Evolutionary conservation across 2,797 vertebrate genomes (phyloP).

Genomic region (Squalus acanthias): DNA sequence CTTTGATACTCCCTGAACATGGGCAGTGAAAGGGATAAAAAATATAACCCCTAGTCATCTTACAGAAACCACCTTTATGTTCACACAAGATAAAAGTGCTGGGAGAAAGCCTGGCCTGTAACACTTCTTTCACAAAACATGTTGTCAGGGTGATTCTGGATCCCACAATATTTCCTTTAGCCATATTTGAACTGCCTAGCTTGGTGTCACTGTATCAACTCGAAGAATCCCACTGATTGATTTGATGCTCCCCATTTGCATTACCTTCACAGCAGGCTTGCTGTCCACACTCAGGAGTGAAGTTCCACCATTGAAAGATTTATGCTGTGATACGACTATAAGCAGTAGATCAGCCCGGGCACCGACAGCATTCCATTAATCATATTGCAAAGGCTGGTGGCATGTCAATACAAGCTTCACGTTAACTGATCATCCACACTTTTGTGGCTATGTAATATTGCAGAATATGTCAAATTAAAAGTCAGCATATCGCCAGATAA

Average conservation of each 20-base stretch:
- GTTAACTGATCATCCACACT: not conserved
- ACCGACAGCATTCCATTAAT: not conserved
- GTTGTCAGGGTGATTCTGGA: not conserved
- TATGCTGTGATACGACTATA: not conserved
- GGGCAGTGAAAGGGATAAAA: not conserved
- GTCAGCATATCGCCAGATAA: not conserved
- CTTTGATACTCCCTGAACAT: not conserved
- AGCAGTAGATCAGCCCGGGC: not conserved
- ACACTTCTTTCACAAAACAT: not conserved
- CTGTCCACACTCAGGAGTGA: not conserved
- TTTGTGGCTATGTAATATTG: not conserved
- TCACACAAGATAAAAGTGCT: not conserved
- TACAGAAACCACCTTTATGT: not conserved
- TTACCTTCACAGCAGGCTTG: not conserved
- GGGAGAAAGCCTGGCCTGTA: not conserved
- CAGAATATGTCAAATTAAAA: not conserved
- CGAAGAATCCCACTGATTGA: not conserved
- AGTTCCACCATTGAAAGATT: not conserved
- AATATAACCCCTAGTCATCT: not conserved
- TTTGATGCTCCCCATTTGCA: not conserved
- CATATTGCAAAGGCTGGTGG: not conserved
- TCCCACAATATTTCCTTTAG: not conserved
- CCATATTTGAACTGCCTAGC: not conserved
- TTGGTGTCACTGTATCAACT: not conserved
- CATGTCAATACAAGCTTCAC: not conserved